Evolutionary conservation across 2,113 vertebrate species (phyloP), one percentile per base, ranked within the genome.

Genomic region (Tragelaphus buxtoni): DNA sequence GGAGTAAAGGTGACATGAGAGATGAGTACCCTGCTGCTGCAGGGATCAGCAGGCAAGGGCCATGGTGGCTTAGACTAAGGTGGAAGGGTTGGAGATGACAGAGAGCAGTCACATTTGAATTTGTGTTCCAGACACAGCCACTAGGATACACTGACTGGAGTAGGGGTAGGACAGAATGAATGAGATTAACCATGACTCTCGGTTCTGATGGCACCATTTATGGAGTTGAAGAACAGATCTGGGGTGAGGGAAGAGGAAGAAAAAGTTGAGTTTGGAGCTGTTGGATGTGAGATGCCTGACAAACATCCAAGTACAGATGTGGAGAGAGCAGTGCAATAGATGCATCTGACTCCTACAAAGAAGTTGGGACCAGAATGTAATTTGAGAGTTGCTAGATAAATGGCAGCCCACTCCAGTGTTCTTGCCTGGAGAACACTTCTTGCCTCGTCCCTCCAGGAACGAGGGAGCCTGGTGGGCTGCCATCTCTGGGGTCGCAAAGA

Each of bases 121-220:
- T 51, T 39, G 22, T 58, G 35, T 56, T 24, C 76, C 55, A 86
- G 61, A 56, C 77, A 20, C 9, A 61, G 6, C 35, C 69, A n/a
- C 6, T 8, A 81, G 60, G 42, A 16, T 49, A 17, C 8, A 0
- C 12, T 55, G 9, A 20, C 9, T 18, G n/a, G 16, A 18, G 28
- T 30, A 61, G 6, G 12, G 9, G 3, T 49, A 28, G 16, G 56
- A 72, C 58, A 95, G 49, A 92, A 32, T 63, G 53, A 47, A 22
- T 42, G 39, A 86, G 60, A 55, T 49, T 8, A 22, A 22, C 1
- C 47, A 12, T 2, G 13, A 77, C 56, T 45, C 20, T 69, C 35
- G 12, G 51, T 90, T 98, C 58, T 90, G 84, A 88, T 93, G 90
- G 85, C 81, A 84, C n/a, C 60, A 45, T 86, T 58, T 56, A 53